phyloP scores from a whole-genome alignment of 2,113 vertebrate species.

The Ciconia boyciana region DNA sequence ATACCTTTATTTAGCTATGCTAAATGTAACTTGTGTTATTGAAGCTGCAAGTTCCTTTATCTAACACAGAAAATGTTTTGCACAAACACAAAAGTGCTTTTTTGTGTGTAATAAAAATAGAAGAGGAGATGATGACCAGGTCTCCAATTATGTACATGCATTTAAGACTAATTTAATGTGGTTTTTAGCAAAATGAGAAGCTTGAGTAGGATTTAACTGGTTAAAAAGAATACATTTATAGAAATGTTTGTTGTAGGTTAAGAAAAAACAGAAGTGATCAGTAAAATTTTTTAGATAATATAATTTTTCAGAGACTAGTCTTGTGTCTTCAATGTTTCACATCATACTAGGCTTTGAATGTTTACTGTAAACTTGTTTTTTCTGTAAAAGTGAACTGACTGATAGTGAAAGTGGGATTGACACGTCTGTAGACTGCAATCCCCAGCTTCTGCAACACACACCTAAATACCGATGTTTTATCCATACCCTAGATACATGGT shows the following conservation, averaged over 20 bases:
- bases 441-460: not conserved
- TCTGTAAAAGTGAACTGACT: not conserved
- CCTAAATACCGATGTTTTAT: not conserved
- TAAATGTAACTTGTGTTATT: not conserved
- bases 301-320: not conserved
- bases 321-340: not conserved
- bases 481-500: accelerated
- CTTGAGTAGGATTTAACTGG: not conserved
- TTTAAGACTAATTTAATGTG: not conserved
- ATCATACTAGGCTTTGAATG: not conserved
- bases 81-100: not conserved
- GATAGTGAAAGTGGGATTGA: too few relatives aligned
- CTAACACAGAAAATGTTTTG: not conserved
- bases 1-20: not conserved
- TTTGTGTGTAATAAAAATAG: not conserved
- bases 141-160: accelerated
- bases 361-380: not conserved
- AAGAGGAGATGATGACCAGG: not conserved
- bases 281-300: not conserved
- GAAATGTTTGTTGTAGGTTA: not conserved
- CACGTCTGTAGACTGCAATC: not conserved
- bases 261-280: not conserved
- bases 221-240: not conserved
- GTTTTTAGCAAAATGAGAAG: not conserved
- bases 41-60: not conserved